These are phyloP conservation scores for Rhizomys pruinosus DNA, from an alignment of 2,113 vertebrate genomes.

Conservation along the genomic window DNA sequence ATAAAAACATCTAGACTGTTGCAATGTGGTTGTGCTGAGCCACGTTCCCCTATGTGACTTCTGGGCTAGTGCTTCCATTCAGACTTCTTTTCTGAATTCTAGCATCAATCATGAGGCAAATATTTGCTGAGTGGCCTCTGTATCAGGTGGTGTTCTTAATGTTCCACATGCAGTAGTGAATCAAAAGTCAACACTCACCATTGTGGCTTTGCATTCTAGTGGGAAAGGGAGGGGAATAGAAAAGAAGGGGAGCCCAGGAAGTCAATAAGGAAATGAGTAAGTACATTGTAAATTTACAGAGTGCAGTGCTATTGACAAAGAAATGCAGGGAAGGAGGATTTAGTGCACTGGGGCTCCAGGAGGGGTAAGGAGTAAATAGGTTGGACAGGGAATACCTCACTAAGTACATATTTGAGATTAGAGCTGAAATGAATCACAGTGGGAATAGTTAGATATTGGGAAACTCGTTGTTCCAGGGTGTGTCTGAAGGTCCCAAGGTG, in stretches of 20 bases:
- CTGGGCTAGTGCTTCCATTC: not conserved
- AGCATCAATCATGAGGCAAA: not conserved
- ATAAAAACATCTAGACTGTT: not conserved
- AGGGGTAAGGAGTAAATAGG: not conserved
- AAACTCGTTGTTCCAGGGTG: not conserved
- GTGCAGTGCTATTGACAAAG: not conserved
- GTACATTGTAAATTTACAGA: not conserved
- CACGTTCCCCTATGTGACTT: not conserved
- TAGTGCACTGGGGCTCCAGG: not conserved
- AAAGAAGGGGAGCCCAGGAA: not conserved
- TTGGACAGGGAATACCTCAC: not conserved
- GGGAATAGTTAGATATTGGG: not conserved
- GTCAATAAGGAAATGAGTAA: not conserved
- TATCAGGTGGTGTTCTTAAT: not conserved
- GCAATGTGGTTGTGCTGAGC: not conserved
- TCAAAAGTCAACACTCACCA: not conserved
- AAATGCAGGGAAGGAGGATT: not conserved
- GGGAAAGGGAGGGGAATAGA: not conserved
- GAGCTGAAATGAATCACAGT: no score
- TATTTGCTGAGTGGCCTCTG: not conserved
- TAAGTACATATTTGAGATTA: not conserved
- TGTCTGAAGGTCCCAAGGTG: not conserved
- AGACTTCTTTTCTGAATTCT: not conserved
- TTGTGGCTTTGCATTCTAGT: not conserved
- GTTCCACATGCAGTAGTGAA: not conserved